phyloP scores from a whole-genome alignment of 2,113 vertebrate species.

The Rhineura floridana region DNA sequence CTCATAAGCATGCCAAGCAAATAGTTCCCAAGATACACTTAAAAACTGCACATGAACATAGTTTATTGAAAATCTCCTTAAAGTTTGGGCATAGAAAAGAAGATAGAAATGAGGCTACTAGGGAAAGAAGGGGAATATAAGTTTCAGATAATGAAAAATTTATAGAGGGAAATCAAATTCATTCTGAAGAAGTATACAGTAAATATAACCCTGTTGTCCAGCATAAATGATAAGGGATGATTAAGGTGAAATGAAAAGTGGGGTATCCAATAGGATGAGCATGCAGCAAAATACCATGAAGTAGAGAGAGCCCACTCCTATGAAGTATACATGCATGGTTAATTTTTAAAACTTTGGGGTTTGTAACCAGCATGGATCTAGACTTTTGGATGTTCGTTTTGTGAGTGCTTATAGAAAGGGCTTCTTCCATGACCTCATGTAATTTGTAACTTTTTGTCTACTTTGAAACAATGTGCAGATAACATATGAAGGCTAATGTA shows the following conservation, averaged over 20 bases:
- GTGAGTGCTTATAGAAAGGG: no score
- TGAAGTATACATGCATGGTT: no score
- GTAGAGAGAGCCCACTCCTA: neutral
- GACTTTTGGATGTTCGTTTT: no score
- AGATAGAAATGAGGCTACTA: neutral
- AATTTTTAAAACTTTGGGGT: no score
- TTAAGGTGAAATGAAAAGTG: neutral
- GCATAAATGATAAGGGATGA: neutral
- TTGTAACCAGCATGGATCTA: no score
- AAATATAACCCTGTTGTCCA: neutral
- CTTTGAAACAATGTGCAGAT: no score
- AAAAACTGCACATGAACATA: neutral
- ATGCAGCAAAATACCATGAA: neutral
- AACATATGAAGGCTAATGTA: no score
- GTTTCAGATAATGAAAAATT: neutral
- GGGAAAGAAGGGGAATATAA: no score
- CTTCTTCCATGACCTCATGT: no score
- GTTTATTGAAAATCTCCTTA: neutral
- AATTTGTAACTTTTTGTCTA: no score
- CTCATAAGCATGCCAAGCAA: neutral
- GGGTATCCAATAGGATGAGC: neutral
- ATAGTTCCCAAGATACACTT: neutral
- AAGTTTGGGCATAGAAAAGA: neutral
- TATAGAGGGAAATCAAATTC: neutral
- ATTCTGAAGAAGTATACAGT: neutral